These are phyloP conservation scores for Dendrolimus kikuchii DNA, from an alignment of 1,140 invertebrate species.

Conservation along the genomic window DNA sequence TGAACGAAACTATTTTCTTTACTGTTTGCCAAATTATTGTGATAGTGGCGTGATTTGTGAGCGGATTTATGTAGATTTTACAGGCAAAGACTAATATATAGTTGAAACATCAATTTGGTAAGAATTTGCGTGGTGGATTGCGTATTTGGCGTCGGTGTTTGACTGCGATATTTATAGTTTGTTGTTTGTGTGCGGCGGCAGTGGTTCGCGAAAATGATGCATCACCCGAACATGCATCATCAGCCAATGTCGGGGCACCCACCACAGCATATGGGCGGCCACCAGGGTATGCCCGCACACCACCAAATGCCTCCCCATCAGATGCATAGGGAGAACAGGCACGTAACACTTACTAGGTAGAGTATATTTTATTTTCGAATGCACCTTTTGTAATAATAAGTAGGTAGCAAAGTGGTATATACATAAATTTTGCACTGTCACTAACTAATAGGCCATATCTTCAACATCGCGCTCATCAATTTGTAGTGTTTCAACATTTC, in stretches of 20 bases:
- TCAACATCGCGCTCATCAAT: too few species aligned
- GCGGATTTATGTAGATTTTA: constrained; percentile 47
- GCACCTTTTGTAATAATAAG: too few species aligned
- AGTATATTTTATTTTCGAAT: constrained; percentile 37
- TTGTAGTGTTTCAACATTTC: too few species aligned
- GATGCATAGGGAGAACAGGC: constrained; percentile 65
- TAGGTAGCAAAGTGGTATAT: too few species aligned
- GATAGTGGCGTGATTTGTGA: constrained; percentile 45
- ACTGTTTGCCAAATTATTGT: constrained; percentile 66
- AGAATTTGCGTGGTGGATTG: constrained; percentile 6
- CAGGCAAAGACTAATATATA: constrained; percentile 30
- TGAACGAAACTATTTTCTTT: constrained; percentile 71
- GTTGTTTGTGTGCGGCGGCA: constrained; percentile 26
- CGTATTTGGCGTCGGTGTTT: constrained; percentile 31
- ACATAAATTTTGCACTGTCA: too few species aligned
- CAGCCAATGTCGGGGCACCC: constrained; percentile 65
- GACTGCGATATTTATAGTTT: constrained; percentile 27
- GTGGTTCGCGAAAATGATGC: constrained; percentile 60
- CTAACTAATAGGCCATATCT: too few species aligned
- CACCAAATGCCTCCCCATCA: constrained; percentile 65
- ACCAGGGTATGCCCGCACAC: constrained; percentile 58
- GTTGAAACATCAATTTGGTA: background rate
- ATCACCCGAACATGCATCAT: constrained; percentile 71
- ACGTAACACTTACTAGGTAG: constrained; percentile 68
- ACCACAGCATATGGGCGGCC: constrained; percentile 54